These are phyloP conservation scores for Myotis daubentonii DNA, from an alignment of 2,797 vertebrate species.

Conservation along the genomic window DNA sequence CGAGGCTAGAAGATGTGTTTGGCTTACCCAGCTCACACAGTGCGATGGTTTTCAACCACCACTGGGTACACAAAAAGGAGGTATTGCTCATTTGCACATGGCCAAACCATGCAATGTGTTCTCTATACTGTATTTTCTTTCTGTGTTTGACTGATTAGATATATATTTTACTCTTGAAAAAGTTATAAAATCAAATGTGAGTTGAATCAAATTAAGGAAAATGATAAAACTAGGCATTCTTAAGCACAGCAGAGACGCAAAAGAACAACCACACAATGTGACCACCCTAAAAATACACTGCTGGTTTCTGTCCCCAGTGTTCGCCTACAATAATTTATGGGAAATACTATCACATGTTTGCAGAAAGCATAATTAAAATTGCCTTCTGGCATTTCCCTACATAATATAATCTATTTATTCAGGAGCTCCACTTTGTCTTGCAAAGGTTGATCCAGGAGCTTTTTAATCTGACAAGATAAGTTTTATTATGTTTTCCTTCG, in stretches of 20 bases:
- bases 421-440: conserved; percentile 66
- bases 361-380: conserved; percentile 49
- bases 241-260: not conserved
- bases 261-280: not conserved
- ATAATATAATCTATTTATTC: conserved; percentile 53
- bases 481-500: conserved; percentile 74
- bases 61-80: not conserved
- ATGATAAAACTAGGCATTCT: not conserved
- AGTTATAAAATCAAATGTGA: not conserved
- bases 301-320: not conserved
- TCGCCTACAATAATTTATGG: conserved; percentile 14
- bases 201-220: not conserved
- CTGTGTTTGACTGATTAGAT: not conserved
- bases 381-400: not conserved
- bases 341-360: not conserved
- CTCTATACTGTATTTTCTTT: not conserved
- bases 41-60: not conserved
- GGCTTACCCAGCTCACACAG: not conserved
- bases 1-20: not conserved
- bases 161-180: not conserved
- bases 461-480: conserved; percentile 74
- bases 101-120: not conserved
- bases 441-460: conserved; percentile 73
- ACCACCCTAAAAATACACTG: not conserved
- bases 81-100: not conserved